Evolutionary conservation across 2,888 invertebrate species (phyloP).

Genomic region (Drosophila colorata): DNA sequence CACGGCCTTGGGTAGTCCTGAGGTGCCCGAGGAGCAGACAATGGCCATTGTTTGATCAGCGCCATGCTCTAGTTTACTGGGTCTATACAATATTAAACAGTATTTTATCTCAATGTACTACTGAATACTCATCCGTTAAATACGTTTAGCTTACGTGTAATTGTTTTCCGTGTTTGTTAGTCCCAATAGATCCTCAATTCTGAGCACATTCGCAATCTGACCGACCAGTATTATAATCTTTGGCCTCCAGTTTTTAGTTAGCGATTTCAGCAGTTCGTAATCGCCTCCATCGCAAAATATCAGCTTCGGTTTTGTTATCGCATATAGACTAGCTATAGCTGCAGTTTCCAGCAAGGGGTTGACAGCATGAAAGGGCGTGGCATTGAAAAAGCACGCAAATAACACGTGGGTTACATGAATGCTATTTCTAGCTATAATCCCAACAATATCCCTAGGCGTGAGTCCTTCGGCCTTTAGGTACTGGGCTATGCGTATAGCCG

Average conservation of each 20-base stretch:
- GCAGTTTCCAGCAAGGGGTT: slow-evolving; percentile 48
- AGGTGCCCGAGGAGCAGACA: slow-evolving; percentile 71
- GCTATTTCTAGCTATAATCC: slow-evolving; percentile 59
- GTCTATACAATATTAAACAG: slow-evolving; percentile 22
- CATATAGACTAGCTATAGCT: slow-evolving; percentile 41
- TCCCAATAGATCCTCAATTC: slow-evolving; percentile 29
- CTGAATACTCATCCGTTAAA: background rate
- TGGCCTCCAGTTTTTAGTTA: slow-evolving; percentile 42
- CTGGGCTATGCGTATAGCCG: slow-evolving; percentile 52
- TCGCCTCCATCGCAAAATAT: slow-evolving; percentile 65
- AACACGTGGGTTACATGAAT: slow-evolving; percentile 51
- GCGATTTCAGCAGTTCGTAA: slow-evolving; percentile 38
- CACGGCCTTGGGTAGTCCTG: slow-evolving; percentile 68
- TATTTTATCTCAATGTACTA: no score
- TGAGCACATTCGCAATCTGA: slow-evolving; percentile 18
- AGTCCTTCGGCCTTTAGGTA: slow-evolving; percentile 43
- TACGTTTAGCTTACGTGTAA: slow-evolving; percentile 25
- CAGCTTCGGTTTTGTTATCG: slow-evolving; percentile 58
- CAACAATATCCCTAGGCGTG: slow-evolving; percentile 59
- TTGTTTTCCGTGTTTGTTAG: background rate
- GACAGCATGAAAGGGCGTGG: slow-evolving; percentile 64
- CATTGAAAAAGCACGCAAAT: slow-evolving; percentile 57
- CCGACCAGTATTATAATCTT: slow-evolving; percentile 33
- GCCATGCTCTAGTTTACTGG: slow-evolving; percentile 31
- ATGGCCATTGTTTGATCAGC: slow-evolving; percentile 56